A percentile compares a stretch with the other conserved stretches of the same genome.
Evolutionary conservation across 1,140 invertebrate genomes (phyloP).

Genomic region (Copidosoma floridanum): DNA sequence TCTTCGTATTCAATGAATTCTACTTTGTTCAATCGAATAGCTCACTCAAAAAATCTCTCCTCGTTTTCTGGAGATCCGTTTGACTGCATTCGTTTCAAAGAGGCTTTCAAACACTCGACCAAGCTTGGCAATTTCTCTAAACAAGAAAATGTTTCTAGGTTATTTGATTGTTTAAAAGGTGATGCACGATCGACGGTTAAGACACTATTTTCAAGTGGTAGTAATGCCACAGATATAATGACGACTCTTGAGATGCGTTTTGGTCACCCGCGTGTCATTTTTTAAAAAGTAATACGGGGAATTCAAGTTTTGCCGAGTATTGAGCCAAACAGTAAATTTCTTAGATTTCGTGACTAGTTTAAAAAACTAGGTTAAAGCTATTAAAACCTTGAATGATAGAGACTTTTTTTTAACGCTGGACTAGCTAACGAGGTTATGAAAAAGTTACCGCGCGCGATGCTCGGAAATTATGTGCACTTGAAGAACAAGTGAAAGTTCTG

Average conservation of each 20-base stretch:
- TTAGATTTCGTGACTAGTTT: background rate
- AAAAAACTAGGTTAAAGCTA: background rate
- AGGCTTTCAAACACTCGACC: background rate
- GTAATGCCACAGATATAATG: background rate
- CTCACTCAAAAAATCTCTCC: background rate
- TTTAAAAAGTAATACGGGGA: background rate
- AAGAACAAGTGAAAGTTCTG: background rate
- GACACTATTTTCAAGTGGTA: background rate
- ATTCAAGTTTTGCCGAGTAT: background rate
- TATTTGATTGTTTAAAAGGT: background rate
- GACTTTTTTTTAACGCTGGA: background rate
- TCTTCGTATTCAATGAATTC: too few species aligned
- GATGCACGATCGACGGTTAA: background rate
- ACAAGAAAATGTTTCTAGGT: background rate
- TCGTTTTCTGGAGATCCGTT: background rate
- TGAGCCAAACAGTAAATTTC: background rate
- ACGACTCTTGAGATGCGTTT: background rate
- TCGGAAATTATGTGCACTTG: background rate
- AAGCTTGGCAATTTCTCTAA: background rate
- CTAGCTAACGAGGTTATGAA: background rate
- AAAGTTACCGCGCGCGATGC: background rate
- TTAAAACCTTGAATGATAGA: background rate
- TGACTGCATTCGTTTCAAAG: background rate
- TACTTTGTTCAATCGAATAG: too few species aligned
- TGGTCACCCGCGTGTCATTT: background rate